Evolutionary conservation across 1,140 invertebrate species (phyloP), one percentile per base, ranked within the genome.

Genomic region (Nasonia giraulti): DNA sequence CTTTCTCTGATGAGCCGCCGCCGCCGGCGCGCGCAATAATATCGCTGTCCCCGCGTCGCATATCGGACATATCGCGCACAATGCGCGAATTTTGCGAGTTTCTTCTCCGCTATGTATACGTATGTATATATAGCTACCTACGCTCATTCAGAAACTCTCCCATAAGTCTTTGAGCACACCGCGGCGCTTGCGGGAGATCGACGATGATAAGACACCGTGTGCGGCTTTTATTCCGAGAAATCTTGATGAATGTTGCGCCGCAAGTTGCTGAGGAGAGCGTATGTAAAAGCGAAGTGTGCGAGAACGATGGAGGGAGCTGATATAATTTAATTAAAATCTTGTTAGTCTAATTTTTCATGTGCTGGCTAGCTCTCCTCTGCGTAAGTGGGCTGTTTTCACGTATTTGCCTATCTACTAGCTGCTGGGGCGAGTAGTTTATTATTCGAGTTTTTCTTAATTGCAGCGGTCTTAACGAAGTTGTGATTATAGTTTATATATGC

Each of bases 131-230:
- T 33, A 33, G n/a, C 23, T 23, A 10, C 23, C 66, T 27, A 27
- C 2, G 66, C 31, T 71, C 68, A 71, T 71, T 71, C 68, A 71
- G 68, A 71, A 71, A 71, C 23, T 71, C 68, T 11, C 23, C 31
- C 62, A 11, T 11, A 11, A 66, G 62, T 20, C n/a, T 66, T 66
- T 17, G 62, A 1, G 62, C 5, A 66, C 0, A 20, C 62, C 20
- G 3, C 6, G 23, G 66, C 20, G 23, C 27, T 23, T 27, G 7
- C 23, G 66, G 20, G 23, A 69, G 27, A 69, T 69, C 66, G 66
- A 1, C 12, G 14, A 2, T 55, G 17, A 55, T 55, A 55, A 55
- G 50, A 7, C 6, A 20, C 20, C 55, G 55, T 50, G 14, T 50
- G 47, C 17, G 17, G 55, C 55, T 62, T 62, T 62, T 62, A 62